phyloP scores from a whole-genome alignment of 2,113 vertebrate species.

The Rhegmatorhina hoffmannsi region DNA sequence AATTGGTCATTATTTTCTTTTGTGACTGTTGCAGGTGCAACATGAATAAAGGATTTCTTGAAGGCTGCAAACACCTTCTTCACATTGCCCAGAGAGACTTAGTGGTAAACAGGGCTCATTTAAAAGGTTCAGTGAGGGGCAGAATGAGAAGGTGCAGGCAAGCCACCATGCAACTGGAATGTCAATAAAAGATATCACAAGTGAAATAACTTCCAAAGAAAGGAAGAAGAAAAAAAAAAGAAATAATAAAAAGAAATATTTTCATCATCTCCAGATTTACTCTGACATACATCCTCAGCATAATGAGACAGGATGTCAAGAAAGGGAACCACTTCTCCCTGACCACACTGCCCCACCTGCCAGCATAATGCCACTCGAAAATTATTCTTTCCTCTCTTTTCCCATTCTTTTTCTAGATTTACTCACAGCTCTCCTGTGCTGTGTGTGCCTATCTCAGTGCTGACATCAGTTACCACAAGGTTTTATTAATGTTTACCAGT shows the following conservation, averaged over 20 bases:
- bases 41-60: constrained; percentile 20
- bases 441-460: neutral
- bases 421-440: neutral
- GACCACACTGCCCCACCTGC: neutral
- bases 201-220: neutral
- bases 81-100: neutral
- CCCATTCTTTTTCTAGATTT: neutral
- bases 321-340: neutral
- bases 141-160: neutral
- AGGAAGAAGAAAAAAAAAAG: neutral
- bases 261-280: neutral
- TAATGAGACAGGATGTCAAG: neutral
- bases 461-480: neutral
- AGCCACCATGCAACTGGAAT: neutral
- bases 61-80: constrained; percentile 36
- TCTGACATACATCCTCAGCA: neutral
- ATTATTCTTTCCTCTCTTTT: neutral
- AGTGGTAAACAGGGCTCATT: neutral
- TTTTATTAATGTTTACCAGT: neutral
- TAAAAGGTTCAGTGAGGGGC: neutral
- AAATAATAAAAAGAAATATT: neutral
- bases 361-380: neutral
- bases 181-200: neutral
- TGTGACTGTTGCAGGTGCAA: constrained; percentile 55
- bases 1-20: constrained; percentile 61